A percentile compares a stretch with the other conserved stretches of the same genome.
Conservation (phyloP, 2,113 vertebrate genomes). For the Chaenocephalus aceratus region DNA sequence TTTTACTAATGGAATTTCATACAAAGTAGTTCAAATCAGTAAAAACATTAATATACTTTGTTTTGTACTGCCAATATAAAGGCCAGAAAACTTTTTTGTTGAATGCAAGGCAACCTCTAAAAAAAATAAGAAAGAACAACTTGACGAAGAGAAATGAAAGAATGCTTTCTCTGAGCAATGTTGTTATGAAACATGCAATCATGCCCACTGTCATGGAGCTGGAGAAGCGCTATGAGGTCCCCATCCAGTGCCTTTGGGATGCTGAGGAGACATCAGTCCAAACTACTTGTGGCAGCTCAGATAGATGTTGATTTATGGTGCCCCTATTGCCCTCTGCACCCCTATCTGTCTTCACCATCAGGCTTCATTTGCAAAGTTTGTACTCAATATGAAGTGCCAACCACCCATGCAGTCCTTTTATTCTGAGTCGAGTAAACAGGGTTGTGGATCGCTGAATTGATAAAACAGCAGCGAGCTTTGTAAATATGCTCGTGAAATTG, state of each 20-base stretch:
- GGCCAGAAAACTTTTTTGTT: not conserved
- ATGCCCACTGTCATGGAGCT: constrained; percentile 57
- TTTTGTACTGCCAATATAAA: not conserved
- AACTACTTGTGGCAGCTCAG: constrained; percentile 76
- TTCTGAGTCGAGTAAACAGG: constrained; percentile 9
- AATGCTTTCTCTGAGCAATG: constrained; percentile 36
- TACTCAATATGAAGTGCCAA: constrained; percentile 59
- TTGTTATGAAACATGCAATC: constrained; percentile 61
- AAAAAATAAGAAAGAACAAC: constrained; percentile 11
- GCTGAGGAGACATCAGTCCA: constrained; percentile 65
- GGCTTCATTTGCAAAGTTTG: constrained; percentile 71
- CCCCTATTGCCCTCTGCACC: constrained; percentile 72
- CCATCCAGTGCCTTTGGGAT: constrained; percentile 57
- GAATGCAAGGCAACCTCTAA: not conserved
- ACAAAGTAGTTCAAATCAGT: not conserved
- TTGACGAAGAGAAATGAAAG: constrained; percentile 36
- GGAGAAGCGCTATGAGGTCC: constrained; percentile 61
- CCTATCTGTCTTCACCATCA: constrained; percentile 70
- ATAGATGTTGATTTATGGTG: constrained; percentile 81
- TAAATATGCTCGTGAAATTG: not conserved
- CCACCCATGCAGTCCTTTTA: constrained; percentile 52
- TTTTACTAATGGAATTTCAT: not conserved
- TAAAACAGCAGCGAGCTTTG: not conserved
- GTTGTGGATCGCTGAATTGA: not conserved
- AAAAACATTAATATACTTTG: not conserved